A percentile compares a stretch with the other conserved stretches of the same genome.
These are phyloP conservation scores for Microtus richardsoni DNA, from an alignment of 2,113 vertebrate species.

Conservation along the genomic window DNA sequence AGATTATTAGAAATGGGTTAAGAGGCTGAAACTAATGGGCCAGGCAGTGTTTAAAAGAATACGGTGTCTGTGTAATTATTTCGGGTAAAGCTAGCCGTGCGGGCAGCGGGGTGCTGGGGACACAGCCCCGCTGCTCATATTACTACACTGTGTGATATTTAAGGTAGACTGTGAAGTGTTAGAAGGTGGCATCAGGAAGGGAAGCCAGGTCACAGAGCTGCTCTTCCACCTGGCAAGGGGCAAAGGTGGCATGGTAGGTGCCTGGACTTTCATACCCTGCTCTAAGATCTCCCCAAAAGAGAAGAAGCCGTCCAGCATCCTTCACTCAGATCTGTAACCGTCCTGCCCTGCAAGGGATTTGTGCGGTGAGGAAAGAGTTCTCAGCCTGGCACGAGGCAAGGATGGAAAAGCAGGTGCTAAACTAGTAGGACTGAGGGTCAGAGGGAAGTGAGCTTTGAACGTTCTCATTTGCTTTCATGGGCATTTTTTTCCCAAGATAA, in stretches of 20 bases:
- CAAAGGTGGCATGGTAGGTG: not conserved
- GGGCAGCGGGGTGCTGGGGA: too few species aligned
- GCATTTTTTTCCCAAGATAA: not conserved
- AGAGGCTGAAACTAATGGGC: too few species aligned
- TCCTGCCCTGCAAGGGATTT: not conserved
- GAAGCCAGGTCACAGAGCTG: not conserved
- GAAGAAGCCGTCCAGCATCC: not conserved
- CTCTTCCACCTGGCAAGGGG: not conserved
- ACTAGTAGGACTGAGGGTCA: not conserved
- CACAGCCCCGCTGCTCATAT: too few species aligned
- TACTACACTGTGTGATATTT: too few species aligned
- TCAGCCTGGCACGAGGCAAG: not conserved
- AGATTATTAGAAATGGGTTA: too few species aligned
- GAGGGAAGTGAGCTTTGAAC: not conserved
- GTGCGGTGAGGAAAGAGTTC: not conserved
- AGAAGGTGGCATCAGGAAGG: not conserved
- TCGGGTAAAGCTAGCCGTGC: too few species aligned
- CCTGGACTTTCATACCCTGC: not conserved
- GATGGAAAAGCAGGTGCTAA: not conserved
- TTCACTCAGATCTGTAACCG: not conserved
- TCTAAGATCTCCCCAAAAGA: not conserved
- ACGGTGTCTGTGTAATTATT: too few species aligned
- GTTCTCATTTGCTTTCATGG: not conserved
- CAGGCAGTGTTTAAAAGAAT: too few species aligned
- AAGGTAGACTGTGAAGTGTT: not conserved